Base-by-base conservation (phyloP, 2,113 vertebrate species). In the Silurus asotus region DNA sequence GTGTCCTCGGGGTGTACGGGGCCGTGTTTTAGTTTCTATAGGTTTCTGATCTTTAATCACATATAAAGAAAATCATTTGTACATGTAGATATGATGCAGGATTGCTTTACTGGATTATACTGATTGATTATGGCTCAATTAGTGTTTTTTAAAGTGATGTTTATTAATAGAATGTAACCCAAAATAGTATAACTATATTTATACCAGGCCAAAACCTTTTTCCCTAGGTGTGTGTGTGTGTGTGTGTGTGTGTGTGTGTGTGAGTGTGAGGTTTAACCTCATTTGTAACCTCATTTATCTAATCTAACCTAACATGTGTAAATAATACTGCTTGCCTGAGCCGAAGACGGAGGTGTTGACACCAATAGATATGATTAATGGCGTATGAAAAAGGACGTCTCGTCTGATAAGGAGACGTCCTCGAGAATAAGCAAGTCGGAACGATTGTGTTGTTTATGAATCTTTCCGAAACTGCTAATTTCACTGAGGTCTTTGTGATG, bases 401-500 rank as follows among this genome's bases (percentile, higher is more conserved):
- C 85, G 53, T 82, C 62, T 82, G 69, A 65, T 53, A 45, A 75
- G 4, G 56, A 74, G 15, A 77, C 72, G 17, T 65, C 61, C 80
- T 82, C 11, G 23, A 77, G 81, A 77, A 77, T 37, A 61, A 79
- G 79, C n/a, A 58, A 10, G 84, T 45, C 15, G n/a, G 82, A 87
- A 74, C 65, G 37, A 53, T 70, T 23, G 61, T 49, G 48, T 58
- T 20, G 56, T 53, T 89, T 72, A 72, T 85, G 76, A 49, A 28
- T 76, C 61, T 76, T 83, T 53, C 20, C 14, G 79, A 83, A 83
- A 85, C 84, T 55, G 51, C 83, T 72, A 78, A 81, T 69, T 78
- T 67, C 69, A 82, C 56, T 65, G 84, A 49, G 64, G 45, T 79
- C 89, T 89, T 89, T 87, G 88, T 87, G 49, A 86, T 86, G 69